These are phyloP conservation scores for Sicus ferrugineus DNA, from an alignment of 2,888 invertebrate species.

Conservation along the genomic window DNA sequence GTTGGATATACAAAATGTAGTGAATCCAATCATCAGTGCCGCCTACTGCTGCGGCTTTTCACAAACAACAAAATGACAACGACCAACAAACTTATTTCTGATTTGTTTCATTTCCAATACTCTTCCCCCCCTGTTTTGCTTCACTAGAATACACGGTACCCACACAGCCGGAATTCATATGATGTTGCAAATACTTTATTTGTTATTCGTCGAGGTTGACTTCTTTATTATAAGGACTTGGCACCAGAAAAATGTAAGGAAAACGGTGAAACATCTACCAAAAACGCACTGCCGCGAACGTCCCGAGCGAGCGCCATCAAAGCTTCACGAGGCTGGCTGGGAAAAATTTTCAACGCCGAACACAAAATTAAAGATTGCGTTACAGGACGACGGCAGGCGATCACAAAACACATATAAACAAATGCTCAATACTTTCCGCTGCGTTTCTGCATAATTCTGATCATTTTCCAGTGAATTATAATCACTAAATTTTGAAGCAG, in stretches of 20 bases:
- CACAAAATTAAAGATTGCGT: slow-evolving; percentile 19
- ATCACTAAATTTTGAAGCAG: slow-evolving; percentile 31
- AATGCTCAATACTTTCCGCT: slow-evolving; percentile 16
- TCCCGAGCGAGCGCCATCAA: slow-evolving; percentile 19
- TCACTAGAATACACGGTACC: background rate
- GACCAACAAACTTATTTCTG: slow-evolving; percentile 24
- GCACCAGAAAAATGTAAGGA: slow-evolving; percentile 9
- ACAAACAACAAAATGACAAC: slow-evolving; percentile 23
- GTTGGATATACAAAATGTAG: background rate
- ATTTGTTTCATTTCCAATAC: background rate
- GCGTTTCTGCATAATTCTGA: slow-evolving; percentile 29
- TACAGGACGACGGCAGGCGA: slow-evolving; percentile 6
- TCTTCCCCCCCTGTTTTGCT: background rate
- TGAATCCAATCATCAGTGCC: slow-evolving; percentile 1
- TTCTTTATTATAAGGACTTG: background rate
- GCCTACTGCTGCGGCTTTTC: slow-evolving; percentile 30
- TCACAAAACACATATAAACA: slow-evolving; percentile 24
- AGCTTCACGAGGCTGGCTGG: slow-evolving; percentile 18
- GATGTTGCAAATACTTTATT: background rate
- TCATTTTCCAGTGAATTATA: slow-evolving; percentile 34
- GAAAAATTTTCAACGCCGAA: slow-evolving; percentile 29
- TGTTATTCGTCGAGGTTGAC: background rate
- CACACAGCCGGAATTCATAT: background rate
- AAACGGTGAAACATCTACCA: slow-evolving; percentile 7
- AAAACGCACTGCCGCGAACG: slow-evolving; percentile 30